These are phyloP conservation scores for Callionymus lyra DNA, from an alignment of 2,113 vertebrate genomes.

Conservation along the genomic window DNA sequence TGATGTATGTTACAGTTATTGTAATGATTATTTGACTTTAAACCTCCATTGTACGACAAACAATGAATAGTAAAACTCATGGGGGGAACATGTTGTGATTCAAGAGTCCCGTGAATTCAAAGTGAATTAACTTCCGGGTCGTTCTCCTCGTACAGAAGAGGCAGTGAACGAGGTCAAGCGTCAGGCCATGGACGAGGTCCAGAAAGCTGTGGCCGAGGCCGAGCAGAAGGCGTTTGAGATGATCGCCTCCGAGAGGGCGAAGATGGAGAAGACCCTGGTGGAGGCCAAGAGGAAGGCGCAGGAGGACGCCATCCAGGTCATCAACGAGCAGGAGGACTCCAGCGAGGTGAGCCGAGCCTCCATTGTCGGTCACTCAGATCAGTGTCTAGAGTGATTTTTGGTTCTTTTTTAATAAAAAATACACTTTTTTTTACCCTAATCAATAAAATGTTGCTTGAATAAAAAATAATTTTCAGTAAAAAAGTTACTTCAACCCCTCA, in stretches of 20 bases:
- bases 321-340: slow-evolving; percentile 96
- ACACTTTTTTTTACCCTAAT: too few species aligned
- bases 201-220: slow-evolving; percentile 92
- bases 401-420: not conserved
- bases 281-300: slow-evolving; percentile 92
- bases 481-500: too few species aligned
- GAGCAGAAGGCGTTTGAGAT: slow-evolving; percentile 98
- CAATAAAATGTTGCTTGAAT: too few species aligned
- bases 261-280: slow-evolving; percentile 93
- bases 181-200: slow-evolving; percentile 97
- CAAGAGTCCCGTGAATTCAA: too few species aligned
- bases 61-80: too few species aligned
- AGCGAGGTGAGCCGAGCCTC: slow-evolving; percentile 80
- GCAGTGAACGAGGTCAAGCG: slow-evolving; percentile 98
- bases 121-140: not conserved
- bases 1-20: too few species aligned
- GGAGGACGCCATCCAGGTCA: slow-evolving; percentile 89
- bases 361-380: too few species aligned
- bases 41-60: too few species aligned
- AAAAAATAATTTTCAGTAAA: too few species aligned
- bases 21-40: too few species aligned
- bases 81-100: too few species aligned
- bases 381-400: not conserved
- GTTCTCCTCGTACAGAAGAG: slow-evolving; percentile 72
- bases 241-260: slow-evolving; percentile 88